Evolutionary conservation across 2,888 invertebrate genomes (phyloP), one percentile per base, ranked within the genome.

Genomic region (Atethmia centrago): DNA sequence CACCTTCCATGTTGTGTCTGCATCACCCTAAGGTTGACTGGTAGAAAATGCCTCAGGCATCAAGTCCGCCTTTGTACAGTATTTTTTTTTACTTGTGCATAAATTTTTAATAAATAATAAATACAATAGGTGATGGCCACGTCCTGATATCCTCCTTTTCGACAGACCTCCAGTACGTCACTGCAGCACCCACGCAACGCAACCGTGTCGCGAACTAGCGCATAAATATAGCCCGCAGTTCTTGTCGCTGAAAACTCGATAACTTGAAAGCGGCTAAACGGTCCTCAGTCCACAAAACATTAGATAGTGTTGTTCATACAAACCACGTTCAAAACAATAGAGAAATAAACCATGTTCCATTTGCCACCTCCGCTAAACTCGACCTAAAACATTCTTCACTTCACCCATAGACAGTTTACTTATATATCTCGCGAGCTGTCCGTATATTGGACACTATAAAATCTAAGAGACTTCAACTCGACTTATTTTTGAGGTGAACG

Each of bases 281-380:
- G 88, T 87, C 75, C 75, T 82, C 82, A 80, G 85, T 86, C 88
- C 78, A 86, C 83, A 87, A 83, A 84, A 83, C 80, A 86, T 80
- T 84, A 86, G 85, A 84, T 83, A 82, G 84, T 84, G 86, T 86
- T 83, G 76, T 85, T 87, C 86, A 88, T 90, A 92, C 91, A 91
- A 92, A 92, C 87, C 92, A 90, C 88, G 87, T 89, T 90, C 87
- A 79, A 89, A 92, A 95, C 95, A 95, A 95, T 95, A 93, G 94
- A 90, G 90, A 93, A 92, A 95, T 95, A 95, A 95, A 95, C 91
- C 86, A 92, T 90, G 90, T 92, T 90, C 89, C 78, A 90, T 91
- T 92, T 92, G 87, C 90, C 92, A 92, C 92, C 91, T 92, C 90
- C 89, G 91, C 91, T 87, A 79, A 89, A 90, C 84, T 86, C 81